Base-by-base conservation (phyloP, 2,888 invertebrate species). In the Clepsis dumicolana region DNA sequence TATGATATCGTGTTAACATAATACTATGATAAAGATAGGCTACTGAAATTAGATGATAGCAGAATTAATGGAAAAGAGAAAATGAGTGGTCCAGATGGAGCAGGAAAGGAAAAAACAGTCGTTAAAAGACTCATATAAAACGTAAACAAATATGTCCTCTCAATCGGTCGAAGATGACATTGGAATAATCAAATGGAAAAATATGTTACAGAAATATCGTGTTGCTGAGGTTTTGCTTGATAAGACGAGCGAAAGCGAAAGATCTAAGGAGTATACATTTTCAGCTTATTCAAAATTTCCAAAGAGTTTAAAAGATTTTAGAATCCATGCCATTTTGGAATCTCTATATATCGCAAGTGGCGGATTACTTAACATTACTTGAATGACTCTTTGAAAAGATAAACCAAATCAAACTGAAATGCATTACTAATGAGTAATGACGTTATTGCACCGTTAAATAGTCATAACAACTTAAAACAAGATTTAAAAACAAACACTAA, bases 21-120 rank as follows among this genome's bases (percentile, higher is more conserved):
- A 44, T 24, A 38, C 65, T 61, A 44, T 61, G 54, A 66, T 61
- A 54, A 25, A 5, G 29, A 65, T 60, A 54, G 61, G 53, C 53
- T 61, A 60, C 65, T 44, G 60, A 27, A n/a, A 54, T 32, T 48
- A 29, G 61, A 2, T 8, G 29, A 44, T 29, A 66, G 32, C 18
- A 44, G 32, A 16, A 10, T 29, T 7, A 53, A 65, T 41, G 35
- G 14, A 18, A 14, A 59, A 21, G 2, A 59, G 25, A 60, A 48
- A 48, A 48, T 48, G 48, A 48, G 7, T 18, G 18, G 12, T 21
- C 16, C 18, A 18, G 0, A 44, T 44, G 18, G 18, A 44, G 44
- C 7, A 7, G 1, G 7, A 44, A 18, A 44, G 5, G 18, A 44
- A 18, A 44, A 41, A 41, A n/a, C 35, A 12, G 35, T 35, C 12